These are phyloP conservation scores for Xanthia icteritia DNA, from an alignment of 2,888 invertebrate species.

Conservation along the genomic window DNA sequence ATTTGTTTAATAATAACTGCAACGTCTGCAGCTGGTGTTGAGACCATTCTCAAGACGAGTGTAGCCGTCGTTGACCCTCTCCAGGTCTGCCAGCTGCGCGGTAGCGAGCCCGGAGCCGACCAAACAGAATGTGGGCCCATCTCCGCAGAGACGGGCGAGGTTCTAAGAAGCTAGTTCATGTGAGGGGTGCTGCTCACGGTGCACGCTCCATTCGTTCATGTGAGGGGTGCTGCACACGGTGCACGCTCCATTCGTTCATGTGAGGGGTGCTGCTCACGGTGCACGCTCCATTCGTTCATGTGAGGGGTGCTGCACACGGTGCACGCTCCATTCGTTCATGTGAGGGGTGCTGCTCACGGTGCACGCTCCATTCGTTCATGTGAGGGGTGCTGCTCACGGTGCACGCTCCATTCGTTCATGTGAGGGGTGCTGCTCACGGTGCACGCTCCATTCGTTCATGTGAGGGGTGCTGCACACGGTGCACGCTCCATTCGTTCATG, in stretches of 20 bases:
- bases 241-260: too few species aligned
- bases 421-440: too few species aligned
- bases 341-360: too few species aligned
- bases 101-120: neutral
- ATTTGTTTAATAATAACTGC: constrained; percentile 15
- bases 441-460: too few species aligned
- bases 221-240: too few species aligned
- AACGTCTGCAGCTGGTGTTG: constrained; percentile 3
- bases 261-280: too few species aligned
- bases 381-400: too few species aligned
- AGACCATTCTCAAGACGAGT: neutral
- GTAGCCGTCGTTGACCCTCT: constrained; percentile 39
- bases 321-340: too few species aligned
- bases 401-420: too few species aligned
- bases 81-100: constrained; percentile 26
- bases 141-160: constrained; percentile 23
- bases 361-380: too few species aligned
- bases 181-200: constrained; percentile 16
- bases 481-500: neutral
- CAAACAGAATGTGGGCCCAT: constrained; percentile 19
- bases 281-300: too few species aligned
- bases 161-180: constrained; percentile 33
- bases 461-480: constrained; percentile 10
- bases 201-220: too few species aligned
- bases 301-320: constrained; percentile 20